Conservation (phyloP, 30 jellyfish, hydroid and myxozoan species). For the Hydractinia symbiolongicarpus region DNA sequence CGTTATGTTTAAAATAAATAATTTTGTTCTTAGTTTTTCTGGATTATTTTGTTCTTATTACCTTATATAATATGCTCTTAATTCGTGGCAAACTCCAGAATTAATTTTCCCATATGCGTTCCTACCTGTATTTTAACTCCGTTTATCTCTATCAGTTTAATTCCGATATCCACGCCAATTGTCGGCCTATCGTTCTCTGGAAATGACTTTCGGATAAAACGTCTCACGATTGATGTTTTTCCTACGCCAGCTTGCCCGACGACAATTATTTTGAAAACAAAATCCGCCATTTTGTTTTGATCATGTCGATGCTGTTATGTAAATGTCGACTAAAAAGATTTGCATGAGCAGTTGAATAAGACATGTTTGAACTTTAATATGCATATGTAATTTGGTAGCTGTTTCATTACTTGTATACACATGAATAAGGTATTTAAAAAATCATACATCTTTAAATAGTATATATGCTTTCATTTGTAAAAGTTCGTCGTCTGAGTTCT, state of each 20-base stretch:
- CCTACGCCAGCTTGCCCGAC: conserved; percentile 94
- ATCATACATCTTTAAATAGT: too few species aligned
- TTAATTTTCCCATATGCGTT: background rate
- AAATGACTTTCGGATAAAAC: conserved; percentile 57
- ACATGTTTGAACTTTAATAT: too few species aligned
- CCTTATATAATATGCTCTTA: too few species aligned
- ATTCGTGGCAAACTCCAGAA: too few species aligned
- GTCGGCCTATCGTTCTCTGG: conserved; percentile 82
- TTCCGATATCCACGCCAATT: conserved; percentile 74
- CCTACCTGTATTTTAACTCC: conserved; percentile 78
- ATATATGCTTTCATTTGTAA: too few species aligned
- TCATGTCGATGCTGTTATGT: background rate
- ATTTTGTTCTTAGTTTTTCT: too few species aligned
- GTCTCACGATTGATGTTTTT: conserved; percentile 71
- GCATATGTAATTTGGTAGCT: too few species aligned
- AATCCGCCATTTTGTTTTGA: conserved; percentile 25
- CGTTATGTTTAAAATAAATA: too few species aligned
- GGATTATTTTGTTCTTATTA: too few species aligned
- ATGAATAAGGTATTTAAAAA: too few species aligned
- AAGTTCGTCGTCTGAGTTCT: too few species aligned
- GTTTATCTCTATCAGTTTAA: conserved; percentile 48
- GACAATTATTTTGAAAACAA: conserved; percentile 59
- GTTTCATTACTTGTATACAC: too few species aligned
- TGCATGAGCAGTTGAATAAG: background rate
- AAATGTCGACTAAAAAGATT: background rate